Base-by-base conservation (phyloP, 2,797 vertebrate species). In the Rhodeus uyekii region DNA sequence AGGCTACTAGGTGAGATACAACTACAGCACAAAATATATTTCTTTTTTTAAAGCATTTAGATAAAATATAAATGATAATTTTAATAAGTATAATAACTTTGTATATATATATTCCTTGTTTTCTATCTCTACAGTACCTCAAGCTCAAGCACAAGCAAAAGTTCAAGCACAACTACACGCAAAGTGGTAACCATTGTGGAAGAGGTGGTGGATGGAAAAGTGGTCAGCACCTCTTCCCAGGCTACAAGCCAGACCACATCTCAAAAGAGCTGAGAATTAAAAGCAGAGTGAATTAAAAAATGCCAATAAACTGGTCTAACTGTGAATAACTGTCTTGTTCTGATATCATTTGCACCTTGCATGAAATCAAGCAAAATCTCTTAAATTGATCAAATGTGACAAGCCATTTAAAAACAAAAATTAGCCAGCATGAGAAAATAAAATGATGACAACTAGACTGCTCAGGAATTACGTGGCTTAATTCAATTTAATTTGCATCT, bases 171-270 rank as follows among this genome's bases (percentile, higher is more conserved):
- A n/a, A 83, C 71, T 0, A 91, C 94, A 48, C 94, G 90, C 34
- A 94, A 94, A 81, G 92, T 95, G 60, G 92, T 96, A 84, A 96
- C 93, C 0, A 94, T 97, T 27, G 92, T 95, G 1, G 93, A 97
- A 81, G 89, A 96, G 86, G 85, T 96, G 55, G 90, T 96, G 68
- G 93, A 96, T 0, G 95, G 96, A 84, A 95, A 87, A 88, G 92
- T 96, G 79, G 87, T 96, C 74, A 68, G 32, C 29, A 76, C 84
- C 50, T 71, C 78, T 79, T 84, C 87, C 13, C 44, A 87, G 5
- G 1, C 77, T 48, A 5, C 68, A 4, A 42, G 27, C 76, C 0
- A 78, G 8, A 71, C 8, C 32, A 14, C 7, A 4, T 29, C 64
- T 36, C 22, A 53, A 60, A 64, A 46, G 19, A 38, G 6, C 39